phyloP scores from a whole-genome alignment of 1,140 invertebrate species.

The Probaryconus sp. region DNA sequence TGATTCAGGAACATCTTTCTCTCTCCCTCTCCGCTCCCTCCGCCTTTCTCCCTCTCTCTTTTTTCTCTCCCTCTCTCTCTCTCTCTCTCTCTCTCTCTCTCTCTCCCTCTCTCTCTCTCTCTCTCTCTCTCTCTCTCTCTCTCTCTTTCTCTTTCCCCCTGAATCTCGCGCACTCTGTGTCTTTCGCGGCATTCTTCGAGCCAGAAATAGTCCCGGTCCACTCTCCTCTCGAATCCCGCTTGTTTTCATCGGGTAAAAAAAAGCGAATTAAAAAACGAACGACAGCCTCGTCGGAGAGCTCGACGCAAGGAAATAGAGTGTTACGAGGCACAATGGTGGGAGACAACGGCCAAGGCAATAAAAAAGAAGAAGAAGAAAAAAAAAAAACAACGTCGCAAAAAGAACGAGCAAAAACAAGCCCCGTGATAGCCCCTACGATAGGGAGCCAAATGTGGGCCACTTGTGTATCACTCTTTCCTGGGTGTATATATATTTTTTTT shows the following conservation, averaged over 20 bases:
- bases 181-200: slow-evolving; percentile 13
- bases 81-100: slow-evolving; percentile 24
- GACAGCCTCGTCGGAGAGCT: neutral
- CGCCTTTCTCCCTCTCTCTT: slow-evolving; percentile 6
- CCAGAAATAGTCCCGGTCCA: slow-evolving; percentile 46
- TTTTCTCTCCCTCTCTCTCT: slow-evolving; percentile 14
- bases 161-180: neutral
- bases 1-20: slow-evolving; percentile 64
- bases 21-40: neutral
- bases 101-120: slow-evolving; percentile 43
- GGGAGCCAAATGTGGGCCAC: slow-evolving; percentile 25
- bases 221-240: slow-evolving; percentile 32
- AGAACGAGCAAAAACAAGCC: neutral
- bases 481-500: neutral
- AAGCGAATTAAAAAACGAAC: slow-evolving; percentile 10
- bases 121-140: too few species aligned
- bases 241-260: slow-evolving; percentile 34
- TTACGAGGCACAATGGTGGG: neutral
- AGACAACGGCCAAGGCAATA: neutral
- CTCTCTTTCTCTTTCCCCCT: too few species aligned
- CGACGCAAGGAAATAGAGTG: slow-evolving; percentile 40
- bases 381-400: slow-evolving; percentile 10
- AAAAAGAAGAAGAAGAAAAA: neutral
- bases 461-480: slow-evolving; percentile 6
- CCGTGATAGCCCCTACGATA: slow-evolving; percentile 15